A percentile compares a stretch with the other conserved stretches of the same genome.
These are phyloP conservation scores for Turritopsis rubra DNA, from an alignment of 30 jellyfish, hydroid and myxozoan genomes.

Conservation along the genomic window DNA sequence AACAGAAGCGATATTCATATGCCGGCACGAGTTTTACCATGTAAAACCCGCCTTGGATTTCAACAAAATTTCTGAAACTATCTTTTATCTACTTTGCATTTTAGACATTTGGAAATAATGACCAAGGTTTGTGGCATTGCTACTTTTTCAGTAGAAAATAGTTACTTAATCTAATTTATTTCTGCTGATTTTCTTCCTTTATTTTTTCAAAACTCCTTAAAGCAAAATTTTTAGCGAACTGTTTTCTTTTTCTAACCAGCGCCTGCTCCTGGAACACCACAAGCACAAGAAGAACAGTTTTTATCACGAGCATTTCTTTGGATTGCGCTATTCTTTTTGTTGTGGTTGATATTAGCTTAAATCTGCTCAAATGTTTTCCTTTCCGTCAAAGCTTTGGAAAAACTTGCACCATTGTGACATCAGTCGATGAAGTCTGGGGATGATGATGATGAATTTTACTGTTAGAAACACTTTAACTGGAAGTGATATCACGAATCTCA, in stretches of 20 bases:
- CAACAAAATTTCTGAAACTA: neutral
- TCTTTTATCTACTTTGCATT: neutral
- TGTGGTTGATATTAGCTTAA: slow-evolving; percentile 86
- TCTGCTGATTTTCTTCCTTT: too few relatives aligned
- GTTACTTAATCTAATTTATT: neutral
- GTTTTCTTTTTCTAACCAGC: neutral
- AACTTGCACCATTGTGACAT: too few relatives aligned
- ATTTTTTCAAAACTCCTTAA: neutral
- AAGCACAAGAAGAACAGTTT: slow-evolving; percentile 93
- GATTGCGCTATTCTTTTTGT: slow-evolving; percentile 77
- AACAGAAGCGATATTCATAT: too few relatives aligned
- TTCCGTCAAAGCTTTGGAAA: too few relatives aligned
- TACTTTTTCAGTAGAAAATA: neutral
- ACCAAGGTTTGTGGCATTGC: neutral
- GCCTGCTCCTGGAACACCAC: slow-evolving; percentile 41
- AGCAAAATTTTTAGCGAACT: neutral
- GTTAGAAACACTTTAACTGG: too few relatives aligned
- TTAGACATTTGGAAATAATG: slow-evolving; percentile 73
- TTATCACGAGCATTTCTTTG: slow-evolving; percentile 81
- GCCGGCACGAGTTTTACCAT: too few relatives aligned
- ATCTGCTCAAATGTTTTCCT: neutral
- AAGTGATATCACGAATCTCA: too few relatives aligned
- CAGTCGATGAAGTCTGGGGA: neutral
- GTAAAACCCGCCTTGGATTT: neutral
- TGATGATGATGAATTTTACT: neutral